A percentile compares a stretch with the other conserved stretches of the same genome.
phyloP scores from a whole-genome alignment of 2,797 vertebrate species.

The Lateolabrax maculatus region DNA sequence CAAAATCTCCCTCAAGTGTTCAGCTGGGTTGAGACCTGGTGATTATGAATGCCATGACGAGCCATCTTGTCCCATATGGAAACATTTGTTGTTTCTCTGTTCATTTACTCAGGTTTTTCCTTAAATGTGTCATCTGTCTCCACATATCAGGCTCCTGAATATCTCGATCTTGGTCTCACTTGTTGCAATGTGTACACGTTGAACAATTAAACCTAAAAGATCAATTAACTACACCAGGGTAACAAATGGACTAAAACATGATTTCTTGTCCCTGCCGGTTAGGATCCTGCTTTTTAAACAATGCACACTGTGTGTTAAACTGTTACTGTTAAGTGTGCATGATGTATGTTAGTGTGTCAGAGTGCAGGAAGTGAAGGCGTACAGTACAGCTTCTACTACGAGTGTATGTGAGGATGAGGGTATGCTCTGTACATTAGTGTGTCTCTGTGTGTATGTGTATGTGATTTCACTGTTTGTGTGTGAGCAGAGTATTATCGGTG shows the following conservation, averaged over 20 bases:
- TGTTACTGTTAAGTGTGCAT: background rate
- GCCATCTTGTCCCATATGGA: too few relatives aligned
- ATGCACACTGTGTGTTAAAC: background rate
- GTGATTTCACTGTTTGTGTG: background rate
- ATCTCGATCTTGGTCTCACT: background rate
- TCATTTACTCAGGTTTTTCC: too few relatives aligned
- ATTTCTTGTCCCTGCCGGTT: background rate
- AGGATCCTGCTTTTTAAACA: background rate
- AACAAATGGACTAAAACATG: background rate
- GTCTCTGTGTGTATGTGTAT: background rate
- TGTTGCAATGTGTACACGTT: background rate
- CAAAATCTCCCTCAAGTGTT: background rate
- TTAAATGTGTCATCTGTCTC: too few relatives aligned
- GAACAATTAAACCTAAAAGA: background rate
- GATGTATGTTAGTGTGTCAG: slow-evolving; percentile 36
- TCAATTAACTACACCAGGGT: background rate
- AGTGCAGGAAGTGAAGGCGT: slow-evolving; percentile 32
- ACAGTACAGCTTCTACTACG: background rate
- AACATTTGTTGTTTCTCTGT: background rate
- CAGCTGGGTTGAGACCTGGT: background rate
- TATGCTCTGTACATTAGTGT: background rate
- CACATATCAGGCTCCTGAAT: background rate
- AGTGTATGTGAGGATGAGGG: background rate
- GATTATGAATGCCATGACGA: background rate
- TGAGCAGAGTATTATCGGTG: background rate